These are phyloP conservation scores for Dermatophagoides farinae DNA, from an alignment of 1,140 invertebrate genomes.

Conservation along the genomic window DNA sequence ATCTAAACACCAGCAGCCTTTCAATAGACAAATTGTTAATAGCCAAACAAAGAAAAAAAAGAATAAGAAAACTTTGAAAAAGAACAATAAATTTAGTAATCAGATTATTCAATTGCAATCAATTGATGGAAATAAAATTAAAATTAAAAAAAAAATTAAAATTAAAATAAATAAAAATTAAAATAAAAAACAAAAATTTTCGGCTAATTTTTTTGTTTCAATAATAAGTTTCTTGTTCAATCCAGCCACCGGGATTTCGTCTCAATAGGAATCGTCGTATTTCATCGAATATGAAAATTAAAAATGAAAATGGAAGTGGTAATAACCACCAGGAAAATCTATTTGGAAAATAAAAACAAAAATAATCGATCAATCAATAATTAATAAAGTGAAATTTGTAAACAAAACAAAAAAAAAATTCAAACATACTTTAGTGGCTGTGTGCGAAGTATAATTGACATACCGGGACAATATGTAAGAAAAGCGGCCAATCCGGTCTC, in stretches of 20 bases:
- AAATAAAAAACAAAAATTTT: too few species aligned
- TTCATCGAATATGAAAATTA: constrained; percentile 96
- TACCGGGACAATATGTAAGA: constrained; percentile 46
- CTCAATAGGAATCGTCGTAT: constrained; percentile 84
- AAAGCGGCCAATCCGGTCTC: constrained; percentile 45
- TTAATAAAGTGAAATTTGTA: too few species aligned
- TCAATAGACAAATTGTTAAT: too few species aligned
- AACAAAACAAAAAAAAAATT: neutral
- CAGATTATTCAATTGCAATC: too few species aligned
- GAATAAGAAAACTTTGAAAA: too few species aligned
- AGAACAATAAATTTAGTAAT: too few species aligned
- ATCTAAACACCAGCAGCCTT: too few species aligned
- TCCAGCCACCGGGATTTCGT: constrained; percentile 87
- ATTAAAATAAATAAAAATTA: too few species aligned
- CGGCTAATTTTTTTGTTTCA: neutral
- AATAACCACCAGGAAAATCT: constrained; percentile 92
- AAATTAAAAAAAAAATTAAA: too few species aligned
- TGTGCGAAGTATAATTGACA: constrained; percentile 38
- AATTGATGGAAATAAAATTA: too few species aligned
- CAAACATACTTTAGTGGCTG: constrained; percentile 33
- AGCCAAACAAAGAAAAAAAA: too few species aligned
- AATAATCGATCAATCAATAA: too few species aligned
- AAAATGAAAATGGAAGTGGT: constrained; percentile 81
- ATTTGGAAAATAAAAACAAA: neutral
- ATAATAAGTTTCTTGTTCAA: constrained; percentile 87